Conservation (phyloP, 2,797 vertebrate species). For the Sciaenops ocellatus region DNA sequence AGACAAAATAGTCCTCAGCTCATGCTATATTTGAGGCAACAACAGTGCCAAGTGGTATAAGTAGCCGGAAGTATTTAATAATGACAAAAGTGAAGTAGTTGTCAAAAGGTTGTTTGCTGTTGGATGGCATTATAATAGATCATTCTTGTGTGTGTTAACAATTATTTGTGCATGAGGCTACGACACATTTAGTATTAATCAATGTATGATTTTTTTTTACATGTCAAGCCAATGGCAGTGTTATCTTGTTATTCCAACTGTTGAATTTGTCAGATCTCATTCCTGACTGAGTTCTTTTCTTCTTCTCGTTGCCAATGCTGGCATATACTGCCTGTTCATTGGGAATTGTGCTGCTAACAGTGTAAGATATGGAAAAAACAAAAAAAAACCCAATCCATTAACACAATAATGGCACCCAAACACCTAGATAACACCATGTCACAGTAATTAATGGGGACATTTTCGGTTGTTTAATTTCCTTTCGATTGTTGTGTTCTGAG, state of each 20-base stretch:
- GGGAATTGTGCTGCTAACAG: slow-evolving; percentile 13
- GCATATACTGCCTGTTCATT: slow-evolving; percentile 16
- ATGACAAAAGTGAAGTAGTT: neutral
- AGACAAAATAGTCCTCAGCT: slow-evolving; percentile 8
- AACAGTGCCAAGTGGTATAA: slow-evolving; percentile 5
- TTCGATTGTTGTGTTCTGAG: slow-evolving; percentile 26
- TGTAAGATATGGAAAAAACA: slow-evolving; percentile 8
- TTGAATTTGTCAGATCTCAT: slow-evolving; percentile 10
- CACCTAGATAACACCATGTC: slow-evolving; percentile 43
- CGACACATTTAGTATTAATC: neutral
- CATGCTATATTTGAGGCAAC: slow-evolving; percentile 2
- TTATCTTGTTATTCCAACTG: neutral
- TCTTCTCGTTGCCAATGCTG: slow-evolving; percentile 26
- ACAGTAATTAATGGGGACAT: slow-evolving; percentile 30
- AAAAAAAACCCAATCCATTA: slow-evolving; percentile 20
- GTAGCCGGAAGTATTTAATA: neutral
- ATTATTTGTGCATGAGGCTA: neutral
- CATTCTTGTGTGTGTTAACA: neutral
- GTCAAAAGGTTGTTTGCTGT: neutral
- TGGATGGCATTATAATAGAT: neutral
- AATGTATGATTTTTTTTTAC: neutral
- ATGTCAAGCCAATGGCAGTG: neutral
- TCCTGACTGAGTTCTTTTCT: slow-evolving; percentile 15
- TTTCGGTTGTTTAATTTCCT: slow-evolving; percentile 51
- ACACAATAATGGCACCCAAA: slow-evolving; percentile 14